A percentile compares a stretch with the other conserved stretches of the same genome.
phyloP scores from a whole-genome alignment of 2,113 vertebrate genomes.

The Harpagus bidentatus region DNA sequence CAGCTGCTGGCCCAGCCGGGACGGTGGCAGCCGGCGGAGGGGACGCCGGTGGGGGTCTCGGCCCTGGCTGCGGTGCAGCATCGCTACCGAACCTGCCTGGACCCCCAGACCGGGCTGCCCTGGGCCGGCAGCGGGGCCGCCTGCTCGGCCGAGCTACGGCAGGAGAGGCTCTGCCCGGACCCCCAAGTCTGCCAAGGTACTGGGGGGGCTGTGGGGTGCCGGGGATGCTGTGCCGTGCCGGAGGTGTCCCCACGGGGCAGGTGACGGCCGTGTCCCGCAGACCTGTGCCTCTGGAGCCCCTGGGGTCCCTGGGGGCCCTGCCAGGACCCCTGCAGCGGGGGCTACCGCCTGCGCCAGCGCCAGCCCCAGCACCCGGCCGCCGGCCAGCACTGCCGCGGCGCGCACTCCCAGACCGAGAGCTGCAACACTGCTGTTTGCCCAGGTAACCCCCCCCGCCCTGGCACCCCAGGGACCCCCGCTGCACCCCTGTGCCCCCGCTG shows the following conservation, averaged over 20 bases:
- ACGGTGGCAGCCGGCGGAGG: neutral
- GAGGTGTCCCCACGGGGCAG: neutral
- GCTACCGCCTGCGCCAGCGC: conserved; percentile 79
- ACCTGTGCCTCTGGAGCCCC: conserved; percentile 80
- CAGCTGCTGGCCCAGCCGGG: too few relatives aligned
- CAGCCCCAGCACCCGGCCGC: neutral
- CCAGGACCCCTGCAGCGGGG: conserved; percentile 81
- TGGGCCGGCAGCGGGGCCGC: too few relatives aligned
- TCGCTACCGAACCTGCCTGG: too few relatives aligned
- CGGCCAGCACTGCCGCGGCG: conserved; percentile 57
- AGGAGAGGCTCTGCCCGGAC: too few relatives aligned
- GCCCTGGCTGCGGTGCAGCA: too few relatives aligned
- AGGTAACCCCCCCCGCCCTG: conserved; percentile 65
- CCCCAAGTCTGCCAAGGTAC: conserved; percentile 74
- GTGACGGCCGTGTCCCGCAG: conserved; percentile 35
- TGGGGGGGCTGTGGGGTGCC: neutral
- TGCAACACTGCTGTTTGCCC: conserved; percentile 83
- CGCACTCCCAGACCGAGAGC: conserved; percentile 82
- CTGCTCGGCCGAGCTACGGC: too few relatives aligned
- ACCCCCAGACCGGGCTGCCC: too few relatives aligned
- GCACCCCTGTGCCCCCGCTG: too few relatives aligned
- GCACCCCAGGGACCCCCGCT: too few relatives aligned
- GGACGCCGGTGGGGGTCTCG: too few relatives aligned
- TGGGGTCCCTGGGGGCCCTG: conserved; percentile 87
- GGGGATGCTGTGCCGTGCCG: too few relatives aligned